Conservation (phyloP, 2,113 vertebrate genomes). For the Tautogolabrus adspersus region DNA sequence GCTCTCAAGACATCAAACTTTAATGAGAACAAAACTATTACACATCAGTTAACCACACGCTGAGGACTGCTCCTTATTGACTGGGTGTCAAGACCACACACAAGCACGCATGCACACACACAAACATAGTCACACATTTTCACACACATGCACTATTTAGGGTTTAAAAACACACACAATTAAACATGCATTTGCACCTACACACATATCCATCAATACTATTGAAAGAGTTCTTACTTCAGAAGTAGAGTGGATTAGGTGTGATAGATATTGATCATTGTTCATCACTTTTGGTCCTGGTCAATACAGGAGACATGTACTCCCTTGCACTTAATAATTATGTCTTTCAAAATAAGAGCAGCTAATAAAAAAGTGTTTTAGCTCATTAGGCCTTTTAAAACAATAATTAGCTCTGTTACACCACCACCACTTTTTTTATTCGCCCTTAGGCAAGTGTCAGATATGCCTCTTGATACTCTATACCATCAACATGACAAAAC, state of each 20-base stretch:
- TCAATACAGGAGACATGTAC: conserved; percentile 28
- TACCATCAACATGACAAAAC: conserved; percentile 40
- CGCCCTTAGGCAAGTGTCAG: conserved; percentile 37
- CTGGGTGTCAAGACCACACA: conserved; percentile 61
- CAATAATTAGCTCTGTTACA: conserved; percentile 40
- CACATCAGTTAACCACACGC: conserved; percentile 53
- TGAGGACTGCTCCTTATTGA: conserved; percentile 67
- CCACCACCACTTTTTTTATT: background rate
- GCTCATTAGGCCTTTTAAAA: conserved; percentile 31
- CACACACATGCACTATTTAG: background rate
- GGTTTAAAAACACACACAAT: background rate
- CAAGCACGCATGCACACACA: conserved; percentile 6
- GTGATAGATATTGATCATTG: conserved; percentile 56
- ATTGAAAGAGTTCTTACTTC: background rate
- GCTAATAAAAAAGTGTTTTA: background rate
- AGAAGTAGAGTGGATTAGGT: conserved; percentile 42
- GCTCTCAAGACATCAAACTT: conserved; percentile 81
- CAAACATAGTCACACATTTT: background rate
- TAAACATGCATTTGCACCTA: background rate
- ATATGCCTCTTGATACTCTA: conserved; percentile 26
- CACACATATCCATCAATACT: background rate
- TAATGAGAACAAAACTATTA: conserved; percentile 84
- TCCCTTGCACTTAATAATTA: background rate
- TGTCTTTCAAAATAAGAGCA: conserved; percentile 8
- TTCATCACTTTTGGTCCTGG: conserved; percentile 24